Evolutionary conservation across 2,113 vertebrate species (phyloP).

Genomic region (Trematomus loennbergii): DNA sequence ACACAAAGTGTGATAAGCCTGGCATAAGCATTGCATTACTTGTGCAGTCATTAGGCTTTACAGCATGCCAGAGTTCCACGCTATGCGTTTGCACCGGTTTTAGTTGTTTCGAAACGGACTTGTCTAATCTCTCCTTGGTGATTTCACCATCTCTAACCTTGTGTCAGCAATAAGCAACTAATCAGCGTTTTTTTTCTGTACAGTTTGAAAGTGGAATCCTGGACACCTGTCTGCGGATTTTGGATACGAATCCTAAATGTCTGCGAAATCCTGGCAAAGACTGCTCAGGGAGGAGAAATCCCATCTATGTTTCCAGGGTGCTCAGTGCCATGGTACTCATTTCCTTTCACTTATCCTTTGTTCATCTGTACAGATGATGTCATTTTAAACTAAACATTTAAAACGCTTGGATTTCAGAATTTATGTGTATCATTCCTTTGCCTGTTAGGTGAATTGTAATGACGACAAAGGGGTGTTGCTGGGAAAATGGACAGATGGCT

Average conservation of each 20-base stretch:
- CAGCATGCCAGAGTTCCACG: not conserved
- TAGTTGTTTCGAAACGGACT: conserved; percentile 2
- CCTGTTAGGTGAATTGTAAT: conserved; percentile 91
- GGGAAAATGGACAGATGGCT: conserved; percentile 88
- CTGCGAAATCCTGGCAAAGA: conserved; percentile 84
- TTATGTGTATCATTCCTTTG: not conserved
- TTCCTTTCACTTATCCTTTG: not conserved
- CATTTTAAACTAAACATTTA: not conserved
- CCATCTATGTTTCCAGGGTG: conserved; percentile 89
- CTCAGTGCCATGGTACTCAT: conserved; percentile 89
- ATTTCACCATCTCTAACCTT: not conserved
- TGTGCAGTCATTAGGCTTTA: not conserved
- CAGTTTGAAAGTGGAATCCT: conserved; percentile 92
- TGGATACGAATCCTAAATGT: conserved; percentile 92
- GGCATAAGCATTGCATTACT: conserved; percentile 1
- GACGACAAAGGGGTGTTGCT: conserved; percentile 90
- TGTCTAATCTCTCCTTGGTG: not conserved
- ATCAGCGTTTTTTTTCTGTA: not conserved
- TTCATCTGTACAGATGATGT: not conserved
- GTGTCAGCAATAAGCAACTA: not conserved
- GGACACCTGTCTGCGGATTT: conserved; percentile 86
- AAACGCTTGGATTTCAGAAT: not conserved
- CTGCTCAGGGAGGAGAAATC: conserved; percentile 86
- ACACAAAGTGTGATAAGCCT: not conserved
- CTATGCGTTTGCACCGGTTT: not conserved